phyloP scores from a whole-genome alignment of 35 echinoderm and acorn worm species.

The Patiria miniata region DNA sequence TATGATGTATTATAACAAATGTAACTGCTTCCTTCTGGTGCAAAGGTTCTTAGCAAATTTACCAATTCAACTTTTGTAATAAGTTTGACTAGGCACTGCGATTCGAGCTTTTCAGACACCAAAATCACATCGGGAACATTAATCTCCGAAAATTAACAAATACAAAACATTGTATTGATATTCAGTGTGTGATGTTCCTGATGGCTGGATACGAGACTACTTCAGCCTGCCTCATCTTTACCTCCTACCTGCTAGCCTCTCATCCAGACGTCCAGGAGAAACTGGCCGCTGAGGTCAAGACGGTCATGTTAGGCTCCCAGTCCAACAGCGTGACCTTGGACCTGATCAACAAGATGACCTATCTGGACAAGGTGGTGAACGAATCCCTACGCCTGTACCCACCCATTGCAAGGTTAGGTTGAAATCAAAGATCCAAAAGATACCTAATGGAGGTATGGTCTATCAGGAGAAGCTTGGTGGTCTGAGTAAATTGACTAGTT shows the following conservation, averaged over 20 bases:
- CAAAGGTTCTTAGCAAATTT: too few species aligned
- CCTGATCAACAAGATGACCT: constrained; percentile 63
- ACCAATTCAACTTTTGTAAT: too few species aligned
- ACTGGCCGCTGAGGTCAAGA: background rate
- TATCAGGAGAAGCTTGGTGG: too few species aligned
- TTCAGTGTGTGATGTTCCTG: constrained; percentile 20
- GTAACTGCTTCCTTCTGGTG: too few species aligned
- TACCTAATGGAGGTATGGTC: too few species aligned
- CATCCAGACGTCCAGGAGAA: constrained; percentile 15
- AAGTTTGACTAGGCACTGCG: too few species aligned
- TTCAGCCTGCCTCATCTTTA: background rate
- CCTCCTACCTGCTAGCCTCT: background rate
- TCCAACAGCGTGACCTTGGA: constrained; percentile 47
- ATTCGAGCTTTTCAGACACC: too few species aligned
- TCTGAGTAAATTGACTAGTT: too few species aligned
- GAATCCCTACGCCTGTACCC: constrained; percentile 70
- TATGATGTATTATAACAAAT: too few species aligned
- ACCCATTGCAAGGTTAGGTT: constrained; percentile 15
- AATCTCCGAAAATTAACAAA: too few species aligned
- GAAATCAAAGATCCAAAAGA: too few species aligned
- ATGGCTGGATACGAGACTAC: constrained; percentile 22
- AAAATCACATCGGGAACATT: too few species aligned
- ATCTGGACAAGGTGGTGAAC: constrained; percentile 62
- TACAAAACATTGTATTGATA: background rate
- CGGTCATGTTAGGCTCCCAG: background rate